Percentiles rank a stretch among this genome's conserved stretches.
Conservation (phyloP, 2,888 invertebrate genomes). For the Stenodema calcarata region DNA sequence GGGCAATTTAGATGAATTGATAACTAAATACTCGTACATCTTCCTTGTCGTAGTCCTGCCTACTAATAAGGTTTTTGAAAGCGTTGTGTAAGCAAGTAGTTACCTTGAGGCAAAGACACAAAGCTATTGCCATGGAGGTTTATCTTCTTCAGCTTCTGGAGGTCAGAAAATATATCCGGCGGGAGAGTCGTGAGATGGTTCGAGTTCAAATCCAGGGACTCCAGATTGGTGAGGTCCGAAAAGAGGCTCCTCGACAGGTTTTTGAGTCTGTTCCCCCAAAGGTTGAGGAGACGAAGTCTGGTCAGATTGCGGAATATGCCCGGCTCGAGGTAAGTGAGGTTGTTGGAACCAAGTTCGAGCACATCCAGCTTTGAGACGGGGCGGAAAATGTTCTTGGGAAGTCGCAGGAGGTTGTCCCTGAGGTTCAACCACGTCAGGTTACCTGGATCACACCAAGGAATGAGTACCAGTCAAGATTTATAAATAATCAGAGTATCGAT, state of each 20-base stretch:
- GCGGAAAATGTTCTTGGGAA: slow-evolving; percentile 67
- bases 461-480: too few relatives aligned
- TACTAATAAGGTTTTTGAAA: too few relatives aligned
- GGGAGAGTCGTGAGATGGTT: slow-evolving; percentile 71
- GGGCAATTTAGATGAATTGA: too few relatives aligned
- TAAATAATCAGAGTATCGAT: too few relatives aligned
- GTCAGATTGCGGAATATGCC: slow-evolving; percentile 70
- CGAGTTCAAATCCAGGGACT: slow-evolving; percentile 72
- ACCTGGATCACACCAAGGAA: background rate
- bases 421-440: slow-evolving; percentile 72
- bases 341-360: slow-evolving; percentile 73
- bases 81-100: slow-evolving; percentile 60
- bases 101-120: slow-evolving; percentile 67
- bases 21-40: too few relatives aligned
- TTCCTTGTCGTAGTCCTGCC: too few relatives aligned
- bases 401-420: slow-evolving; percentile 67
- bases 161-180: slow-evolving; percentile 68
- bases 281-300: slow-evolving; percentile 68
- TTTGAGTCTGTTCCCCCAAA: slow-evolving; percentile 74
- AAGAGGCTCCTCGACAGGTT: slow-evolving; percentile 71
- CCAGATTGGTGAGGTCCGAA: slow-evolving; percentile 68
- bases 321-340: slow-evolving; percentile 68
- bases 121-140: slow-evolving; percentile 75
- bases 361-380: slow-evolving; percentile 65
- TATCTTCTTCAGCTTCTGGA: slow-evolving; percentile 67